phyloP scores from a whole-genome alignment of 2,888 invertebrate species.

The Torymus aiolomorphi region DNA sequence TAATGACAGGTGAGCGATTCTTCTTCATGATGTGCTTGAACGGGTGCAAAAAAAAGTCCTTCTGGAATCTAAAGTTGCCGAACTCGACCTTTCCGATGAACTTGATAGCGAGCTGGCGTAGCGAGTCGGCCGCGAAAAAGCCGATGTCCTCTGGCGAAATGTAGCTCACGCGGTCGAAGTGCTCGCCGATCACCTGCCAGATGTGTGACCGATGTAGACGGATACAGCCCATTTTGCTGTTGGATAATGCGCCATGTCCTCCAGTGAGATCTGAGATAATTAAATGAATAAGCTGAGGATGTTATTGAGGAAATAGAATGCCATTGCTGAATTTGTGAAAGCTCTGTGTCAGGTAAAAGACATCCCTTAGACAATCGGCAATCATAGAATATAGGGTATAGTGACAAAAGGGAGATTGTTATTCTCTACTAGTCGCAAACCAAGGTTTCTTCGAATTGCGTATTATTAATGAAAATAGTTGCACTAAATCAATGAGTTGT shows the following conservation, averaged over 20 bases:
- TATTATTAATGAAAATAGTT: too few species aligned
- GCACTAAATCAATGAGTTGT: too few species aligned
- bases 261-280: slow-evolving; percentile 82
- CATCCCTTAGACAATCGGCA: too few species aligned
- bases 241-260: slow-evolving; percentile 96
- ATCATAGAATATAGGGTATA: too few species aligned
- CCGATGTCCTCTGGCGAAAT: slow-evolving; percentile 97
- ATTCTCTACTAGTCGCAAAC: too few species aligned
- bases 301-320: too few species aligned
- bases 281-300: not conserved
- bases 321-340: too few species aligned
- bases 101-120: slow-evolving; percentile 98
- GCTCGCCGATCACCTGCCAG: slow-evolving; percentile 96
- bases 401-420: too few species aligned
- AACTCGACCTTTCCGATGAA: slow-evolving; percentile 99
- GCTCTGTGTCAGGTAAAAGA: too few species aligned
- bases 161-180: slow-evolving; percentile 98
- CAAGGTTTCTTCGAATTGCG: too few species aligned
- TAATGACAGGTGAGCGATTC: slow-evolving; percentile 93
- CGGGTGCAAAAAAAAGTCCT: slow-evolving; percentile 98
- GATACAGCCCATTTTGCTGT: slow-evolving; percentile 99
- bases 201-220: slow-evolving; percentile 99
- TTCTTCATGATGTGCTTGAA: slow-evolving; percentile 99
- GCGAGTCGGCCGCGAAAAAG: slow-evolving; percentile 97
- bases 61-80: slow-evolving; percentile 98